Base-by-base conservation (phyloP, 1,140 invertebrate genomes). In the Drosophila nikananu region DNA sequence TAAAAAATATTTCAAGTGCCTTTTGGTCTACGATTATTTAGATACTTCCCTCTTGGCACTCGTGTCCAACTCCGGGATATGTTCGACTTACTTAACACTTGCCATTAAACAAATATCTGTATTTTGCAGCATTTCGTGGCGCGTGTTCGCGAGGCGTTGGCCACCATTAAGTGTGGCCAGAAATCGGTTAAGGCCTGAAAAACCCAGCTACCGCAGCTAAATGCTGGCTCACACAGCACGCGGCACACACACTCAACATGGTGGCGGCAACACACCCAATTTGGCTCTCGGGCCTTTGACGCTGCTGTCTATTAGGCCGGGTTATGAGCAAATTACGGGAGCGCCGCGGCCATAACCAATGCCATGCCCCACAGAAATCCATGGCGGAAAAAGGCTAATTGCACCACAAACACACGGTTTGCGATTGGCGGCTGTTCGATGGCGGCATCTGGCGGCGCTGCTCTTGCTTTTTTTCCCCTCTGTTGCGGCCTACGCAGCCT, bases 261-360 rank as follows among this genome's bases (percentile, higher is more conserved):
- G 60, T 70, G 49, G 62, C 19, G 21, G 48, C 61, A 67, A 77
- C 59, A 71, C 65, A 72, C 51, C 63, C 61, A 59, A 65, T 48
- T 58, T 41, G 46, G 70, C 68, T 64, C 63, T 59, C 52, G 60
- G 60, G 76, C 81, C 77, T 82, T 64, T 83, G 81, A 62, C 67
- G 71, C 62, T 84, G 81, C 62, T 84, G 81, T 86, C 81, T 81
- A 90, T 90, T 89, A 90, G 70, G 70, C 86, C 70, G 76, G 66
- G 79, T 82, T 89, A 89, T 89, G 86, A 81, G 86, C 84, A 89
- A 89, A 87, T 87, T 87, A 89, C 84, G 81, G 84, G 84, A 89
- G 84, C 83, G 83, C 77, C 81, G 62, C 54, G 46, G 51, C 80
- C 70, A 84, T 60, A 74, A 52, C 80, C 70, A 84, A 81, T 70